phyloP scores from a whole-genome alignment of 2,797 vertebrate species.

The Malurus splendens region DNA sequence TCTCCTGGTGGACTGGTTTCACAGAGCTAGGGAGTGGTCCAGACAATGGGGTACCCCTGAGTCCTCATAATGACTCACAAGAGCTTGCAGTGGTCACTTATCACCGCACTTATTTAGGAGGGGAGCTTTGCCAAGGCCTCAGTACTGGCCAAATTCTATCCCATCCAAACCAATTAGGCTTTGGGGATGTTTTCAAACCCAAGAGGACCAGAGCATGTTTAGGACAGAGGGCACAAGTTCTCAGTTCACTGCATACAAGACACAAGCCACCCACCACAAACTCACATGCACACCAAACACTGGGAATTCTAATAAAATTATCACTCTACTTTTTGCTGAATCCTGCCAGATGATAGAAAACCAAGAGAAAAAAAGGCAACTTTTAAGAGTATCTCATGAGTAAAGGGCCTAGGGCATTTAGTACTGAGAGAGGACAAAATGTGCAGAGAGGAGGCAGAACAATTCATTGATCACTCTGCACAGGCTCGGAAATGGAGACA shows the following conservation, averaged over 20 bases:
- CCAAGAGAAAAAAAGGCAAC: not conserved
- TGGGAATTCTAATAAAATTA: constrained; percentile 8
- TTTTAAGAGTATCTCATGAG: not conserved
- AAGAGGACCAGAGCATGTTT: not conserved
- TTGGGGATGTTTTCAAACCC: not conserved
- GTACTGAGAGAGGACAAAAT: not conserved
- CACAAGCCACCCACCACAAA: not conserved
- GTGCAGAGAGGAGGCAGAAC: not conserved
- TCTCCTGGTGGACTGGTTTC: not conserved
- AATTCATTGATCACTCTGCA: not conserved
- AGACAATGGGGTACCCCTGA: not conserved
- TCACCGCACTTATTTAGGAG: not conserved
- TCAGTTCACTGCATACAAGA: not conserved
- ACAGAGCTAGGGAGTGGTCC: not conserved
- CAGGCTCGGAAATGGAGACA: not conserved
- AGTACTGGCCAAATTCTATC: not conserved
- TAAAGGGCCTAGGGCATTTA: not conserved
- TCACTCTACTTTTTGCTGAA: not conserved
- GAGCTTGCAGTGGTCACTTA: not conserved
- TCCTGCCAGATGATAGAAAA: not conserved
- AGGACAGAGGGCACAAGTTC: not conserved
- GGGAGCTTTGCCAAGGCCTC: not conserved
- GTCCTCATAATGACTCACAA: not conserved
- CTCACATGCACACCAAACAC: not conserved
- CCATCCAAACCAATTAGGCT: not conserved